A percentile compares a stretch with the other conserved stretches of the same genome.
These are phyloP conservation scores for Halcyon smyrnensis DNA, from an alignment of 2,797 vertebrate genomes.

Conservation along the genomic window DNA sequence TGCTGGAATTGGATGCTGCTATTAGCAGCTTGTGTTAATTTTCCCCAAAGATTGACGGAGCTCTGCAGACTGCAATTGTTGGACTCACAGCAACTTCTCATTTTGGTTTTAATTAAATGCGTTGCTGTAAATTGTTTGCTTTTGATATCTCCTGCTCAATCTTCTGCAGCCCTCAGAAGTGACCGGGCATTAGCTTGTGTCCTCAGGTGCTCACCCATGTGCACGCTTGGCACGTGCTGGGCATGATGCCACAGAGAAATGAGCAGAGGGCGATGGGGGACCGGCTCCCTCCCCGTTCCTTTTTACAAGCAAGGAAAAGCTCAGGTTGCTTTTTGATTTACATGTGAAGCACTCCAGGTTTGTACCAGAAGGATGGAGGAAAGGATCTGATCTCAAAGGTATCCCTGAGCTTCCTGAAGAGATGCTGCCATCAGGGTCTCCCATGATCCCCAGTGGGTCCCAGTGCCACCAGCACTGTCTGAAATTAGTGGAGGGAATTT, in stretches of 20 bases:
- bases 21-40: slow-evolving; percentile 76
- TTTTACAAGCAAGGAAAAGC: background rate
- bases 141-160: slow-evolving; percentile 67
- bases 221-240: background rate
- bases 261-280: background rate
- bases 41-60: slow-evolving; percentile 52
- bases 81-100: slow-evolving; percentile 68
- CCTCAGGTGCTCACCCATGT: background rate
- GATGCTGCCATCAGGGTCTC: background rate
- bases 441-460: background rate
- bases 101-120: slow-evolving; percentile 80
- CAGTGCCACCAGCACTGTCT: background rate
- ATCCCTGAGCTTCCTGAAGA: background rate
- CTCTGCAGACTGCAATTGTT: slow-evolving; percentile 50
- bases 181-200: background rate
- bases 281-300: accelerated
- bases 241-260: background rate
- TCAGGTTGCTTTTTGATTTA: background rate
- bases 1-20: slow-evolving; percentile 66
- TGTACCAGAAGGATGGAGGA: background rate
- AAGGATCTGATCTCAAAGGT: background rate
- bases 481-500: background rate
- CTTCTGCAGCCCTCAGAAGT: slow-evolving; percentile 56
- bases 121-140: slow-evolving; percentile 75
- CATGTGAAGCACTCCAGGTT: background rate